Base-by-base conservation (phyloP, 2,113 vertebrate species). In the Megaptera novaeangliae region DNA sequence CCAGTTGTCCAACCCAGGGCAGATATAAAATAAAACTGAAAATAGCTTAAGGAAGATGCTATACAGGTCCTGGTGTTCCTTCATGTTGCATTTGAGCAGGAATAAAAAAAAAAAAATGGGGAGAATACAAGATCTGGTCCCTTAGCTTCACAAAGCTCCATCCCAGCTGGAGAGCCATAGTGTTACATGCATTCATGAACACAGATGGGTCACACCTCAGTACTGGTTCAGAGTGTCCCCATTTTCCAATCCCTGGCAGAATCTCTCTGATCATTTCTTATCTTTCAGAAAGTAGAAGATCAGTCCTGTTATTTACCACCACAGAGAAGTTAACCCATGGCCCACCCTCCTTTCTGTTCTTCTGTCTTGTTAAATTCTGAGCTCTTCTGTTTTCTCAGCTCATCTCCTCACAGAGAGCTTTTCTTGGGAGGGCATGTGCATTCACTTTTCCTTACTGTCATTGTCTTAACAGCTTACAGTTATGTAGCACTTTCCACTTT, bases 1-100 rank as follows among this genome's bases (percentile, higher is more conserved):
- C 49, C 29, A 63, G 8, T 34, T 90, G 61, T 71, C 9, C 20
- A 88, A 78, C 20, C 8, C 18, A 66, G 46, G n/a, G 20, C 18
- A 96, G 75, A 95, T 25, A 95, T 1, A 88, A 80, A 93, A 95
- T 86, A 82, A 93, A 96, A 68, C 39, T 89, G 61, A 14, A 66
- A 63, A 96, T 68, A 52, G 84, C 87, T 83, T 94, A 15, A 88
- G 23, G 31, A 91, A 96, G 86, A 96, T 84, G 92, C 21, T 77
- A 8, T 31, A 39, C 5, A 44, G 27, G 2, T 44, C 21, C 29
- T 41, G 27, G 23, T 61, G 6, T 83, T 91, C 61, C 86, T 71
- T 91, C 27, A 18, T 31, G 44, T 27, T 69, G 59, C 15, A 77
- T 61, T 29, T 52, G 34, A 96, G 75, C 21, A 78, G 52, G 1